Evolutionary conservation across 2,113 vertebrate genomes (phyloP).

Genomic region (Sitta europaea): DNA sequence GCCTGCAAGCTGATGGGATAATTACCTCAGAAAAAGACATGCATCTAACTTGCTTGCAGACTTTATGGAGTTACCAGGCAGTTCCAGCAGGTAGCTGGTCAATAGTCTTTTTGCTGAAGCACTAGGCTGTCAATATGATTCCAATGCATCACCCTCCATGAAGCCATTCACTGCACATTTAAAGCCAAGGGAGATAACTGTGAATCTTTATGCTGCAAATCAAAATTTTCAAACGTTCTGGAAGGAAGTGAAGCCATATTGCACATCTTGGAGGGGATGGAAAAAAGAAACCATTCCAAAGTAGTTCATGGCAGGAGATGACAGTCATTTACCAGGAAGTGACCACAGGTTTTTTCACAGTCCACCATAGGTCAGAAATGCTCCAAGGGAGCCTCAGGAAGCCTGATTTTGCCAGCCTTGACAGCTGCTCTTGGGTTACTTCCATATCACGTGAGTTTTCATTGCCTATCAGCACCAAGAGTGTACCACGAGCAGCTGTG

Average conservation of each 20-base stretch:
- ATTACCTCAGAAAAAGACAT: background rate
- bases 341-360: background rate
- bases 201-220: background rate
- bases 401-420: background rate
- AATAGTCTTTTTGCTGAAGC: background rate
- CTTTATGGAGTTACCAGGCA: background rate
- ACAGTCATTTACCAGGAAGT: background rate
- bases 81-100: background rate
- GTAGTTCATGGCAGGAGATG: background rate
- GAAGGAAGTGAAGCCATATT: background rate
- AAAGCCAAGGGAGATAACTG: background rate
- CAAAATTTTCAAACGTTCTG: background rate
- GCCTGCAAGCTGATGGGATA: background rate
- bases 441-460: rapidly evolving
- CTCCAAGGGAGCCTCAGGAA: background rate
- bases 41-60: background rate
- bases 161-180: background rate
- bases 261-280: background rate
- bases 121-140: background rate
- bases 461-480: background rate
- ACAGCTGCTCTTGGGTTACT: background rate
- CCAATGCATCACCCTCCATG: background rate
- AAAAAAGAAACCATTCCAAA: background rate
- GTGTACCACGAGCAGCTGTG: rapidly evolving
- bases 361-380: rapidly evolving